Percentiles rank a stretch among this genome's conserved stretches.
Evolutionary conservation across 2,888 invertebrate species (phyloP).

Genomic region (Abrostola triplasia): DNA sequence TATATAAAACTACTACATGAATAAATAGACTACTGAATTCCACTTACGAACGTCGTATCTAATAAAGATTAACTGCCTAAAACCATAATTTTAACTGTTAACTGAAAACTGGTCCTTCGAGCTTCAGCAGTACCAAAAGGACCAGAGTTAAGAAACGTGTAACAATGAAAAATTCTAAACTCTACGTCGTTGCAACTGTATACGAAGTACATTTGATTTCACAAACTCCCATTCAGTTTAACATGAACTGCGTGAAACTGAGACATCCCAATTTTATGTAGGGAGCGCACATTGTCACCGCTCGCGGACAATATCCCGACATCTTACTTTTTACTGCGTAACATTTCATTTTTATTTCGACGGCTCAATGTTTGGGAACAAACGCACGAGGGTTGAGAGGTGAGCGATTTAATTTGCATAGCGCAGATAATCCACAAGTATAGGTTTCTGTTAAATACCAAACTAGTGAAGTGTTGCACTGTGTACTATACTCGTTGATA

Average conservation of each 20-base stretch:
- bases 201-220: slow-evolving; percentile 3
- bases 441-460: too few relatives aligned
- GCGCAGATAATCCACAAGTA: not conserved
- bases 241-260: slow-evolving; percentile 16
- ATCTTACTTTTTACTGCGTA: slow-evolving; percentile 76
- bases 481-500: too few relatives aligned
- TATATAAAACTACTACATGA: too few relatives aligned
- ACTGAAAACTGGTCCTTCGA: too few relatives aligned
- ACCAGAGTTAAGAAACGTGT: not conserved
- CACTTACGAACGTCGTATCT: too few relatives aligned
- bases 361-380: slow-evolving; percentile 57
- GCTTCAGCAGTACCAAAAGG: too few relatives aligned
- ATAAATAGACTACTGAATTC: too few relatives aligned
- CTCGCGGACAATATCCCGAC: slow-evolving; percentile 63
- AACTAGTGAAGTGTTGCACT: too few relatives aligned
- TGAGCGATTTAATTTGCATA: slow-evolving; percentile 33
- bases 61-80: too few relatives aligned
- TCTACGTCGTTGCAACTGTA: not conserved
- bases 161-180: not conserved
- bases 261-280: slow-evolving; percentile 50
- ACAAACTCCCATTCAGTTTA: slow-evolving; percentile 18
- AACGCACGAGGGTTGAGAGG: slow-evolving; percentile 20
- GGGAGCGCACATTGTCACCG: slow-evolving; percentile 49
- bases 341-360: slow-evolving; percentile 80
- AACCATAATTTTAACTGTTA: too few relatives aligned